Conservation (phyloP, 2,888 invertebrate species). For the Cinara cedri region DNA sequence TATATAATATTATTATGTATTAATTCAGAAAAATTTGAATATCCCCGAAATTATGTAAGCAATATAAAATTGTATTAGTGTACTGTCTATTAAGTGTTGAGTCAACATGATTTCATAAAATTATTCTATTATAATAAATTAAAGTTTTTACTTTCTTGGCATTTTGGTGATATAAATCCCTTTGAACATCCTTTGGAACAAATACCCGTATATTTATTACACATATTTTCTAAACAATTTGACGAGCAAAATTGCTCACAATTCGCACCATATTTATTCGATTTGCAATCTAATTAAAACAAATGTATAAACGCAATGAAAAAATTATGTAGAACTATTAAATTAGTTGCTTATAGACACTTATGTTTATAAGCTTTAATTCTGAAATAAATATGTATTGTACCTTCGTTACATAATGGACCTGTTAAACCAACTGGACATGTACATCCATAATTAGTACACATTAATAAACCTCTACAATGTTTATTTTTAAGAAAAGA, state of each 20-base stretch:
- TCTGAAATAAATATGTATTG: neutral
- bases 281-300: neutral
- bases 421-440: constrained; percentile 19
- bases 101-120: too few relatives aligned
- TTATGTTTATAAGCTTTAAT: neutral
- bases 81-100: too few relatives aligned
- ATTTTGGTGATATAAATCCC: neutral
- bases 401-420: neutral
- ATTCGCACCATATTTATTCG: neutral
- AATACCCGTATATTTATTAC: constrained; percentile 4
- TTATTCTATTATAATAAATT: neutral
- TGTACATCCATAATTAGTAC: constrained; percentile 28
- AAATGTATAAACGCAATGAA: neutral
- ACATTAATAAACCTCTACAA: constrained; percentile 27
- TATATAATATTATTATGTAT: too few relatives aligned
- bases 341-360: too few relatives aligned
- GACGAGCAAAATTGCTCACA: neutral
- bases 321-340: neutral
- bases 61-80: too few relatives aligned
- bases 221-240: neutral
- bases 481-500: neutral
- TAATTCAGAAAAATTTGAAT: too few relatives aligned
- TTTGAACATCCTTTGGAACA: neutral
- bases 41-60: too few relatives aligned
- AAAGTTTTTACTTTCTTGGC: constrained; percentile 5